phyloP scores from a whole-genome alignment of 2,113 vertebrate genomes.

The Pandion haliaetus region DNA sequence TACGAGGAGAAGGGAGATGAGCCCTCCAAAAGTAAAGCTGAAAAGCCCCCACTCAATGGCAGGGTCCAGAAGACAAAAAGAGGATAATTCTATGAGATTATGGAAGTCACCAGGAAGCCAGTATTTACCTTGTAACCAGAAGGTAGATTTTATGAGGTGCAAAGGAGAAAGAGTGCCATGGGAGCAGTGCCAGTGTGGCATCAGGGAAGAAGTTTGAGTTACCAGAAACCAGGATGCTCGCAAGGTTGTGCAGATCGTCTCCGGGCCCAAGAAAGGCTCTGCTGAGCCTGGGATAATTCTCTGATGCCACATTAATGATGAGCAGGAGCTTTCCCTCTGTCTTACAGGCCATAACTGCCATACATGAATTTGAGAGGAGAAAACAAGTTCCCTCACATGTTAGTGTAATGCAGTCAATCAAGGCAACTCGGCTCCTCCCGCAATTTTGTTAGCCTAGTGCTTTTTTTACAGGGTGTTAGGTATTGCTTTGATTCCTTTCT shows the following conservation, averaged over 20 bases:
- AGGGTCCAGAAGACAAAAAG: neutral
- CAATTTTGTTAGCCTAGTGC: neutral
- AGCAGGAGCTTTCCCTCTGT: neutral
- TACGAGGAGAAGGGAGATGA: neutral
- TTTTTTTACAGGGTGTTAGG: neutral
- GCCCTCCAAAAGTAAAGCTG: neutral
- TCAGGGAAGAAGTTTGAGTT: neutral
- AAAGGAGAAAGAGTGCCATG: neutral
- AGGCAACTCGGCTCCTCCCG: neutral
- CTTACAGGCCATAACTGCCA: neutral
- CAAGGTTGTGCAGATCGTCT: fast-evolving
- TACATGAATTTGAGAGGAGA: neutral
- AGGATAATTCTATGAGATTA: neutral
- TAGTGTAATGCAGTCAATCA: neutral
- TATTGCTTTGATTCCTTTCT: neutral
- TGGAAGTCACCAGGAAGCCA: neutral
- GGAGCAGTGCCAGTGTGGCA: neutral
- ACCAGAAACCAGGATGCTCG: neutral
- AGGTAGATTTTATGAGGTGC: neutral
- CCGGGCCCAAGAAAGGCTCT: neutral
- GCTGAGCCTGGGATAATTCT: neutral
- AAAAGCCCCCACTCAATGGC: too few relatives aligned
- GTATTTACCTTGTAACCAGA: neutral
- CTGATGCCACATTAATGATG: fast-evolving
- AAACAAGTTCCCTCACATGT: neutral